Conservation (phyloP, 2,797 vertebrate genomes). For the Neostethus bicornis region DNA sequence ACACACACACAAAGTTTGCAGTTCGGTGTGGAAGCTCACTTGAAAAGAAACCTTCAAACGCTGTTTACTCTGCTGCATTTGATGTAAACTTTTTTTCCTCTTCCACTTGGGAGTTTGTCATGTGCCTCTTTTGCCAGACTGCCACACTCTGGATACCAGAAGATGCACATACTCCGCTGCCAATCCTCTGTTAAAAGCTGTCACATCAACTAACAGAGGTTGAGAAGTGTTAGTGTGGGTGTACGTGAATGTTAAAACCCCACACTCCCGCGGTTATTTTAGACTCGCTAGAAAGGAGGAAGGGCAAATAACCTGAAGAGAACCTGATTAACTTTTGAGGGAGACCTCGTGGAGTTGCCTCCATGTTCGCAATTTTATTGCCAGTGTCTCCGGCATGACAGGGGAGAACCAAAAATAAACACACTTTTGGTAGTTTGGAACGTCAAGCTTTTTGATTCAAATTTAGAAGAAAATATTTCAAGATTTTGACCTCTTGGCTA, state of each 20-base stretch:
- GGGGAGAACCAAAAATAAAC: background rate
- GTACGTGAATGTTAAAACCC: slow-evolving; percentile 28
- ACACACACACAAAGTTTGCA: slow-evolving; percentile 2
- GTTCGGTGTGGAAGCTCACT: slow-evolving; percentile 24
- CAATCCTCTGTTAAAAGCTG: slow-evolving; percentile 36
- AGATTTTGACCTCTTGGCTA: too few relatives aligned
- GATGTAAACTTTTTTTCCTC: slow-evolving; percentile 16
- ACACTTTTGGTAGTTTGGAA: too few relatives aligned
- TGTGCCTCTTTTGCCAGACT: slow-evolving; percentile 36
- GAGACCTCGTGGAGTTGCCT: slow-evolving; percentile 3
- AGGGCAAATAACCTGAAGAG: slow-evolving; percentile 9
- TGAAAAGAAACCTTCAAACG: slow-evolving; percentile 46
- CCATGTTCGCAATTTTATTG: slow-evolving; percentile 6
- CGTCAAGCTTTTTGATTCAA: background rate
- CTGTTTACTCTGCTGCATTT: slow-evolving; percentile 51
- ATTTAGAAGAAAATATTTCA: background rate
- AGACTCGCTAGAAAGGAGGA: slow-evolving; percentile 21
- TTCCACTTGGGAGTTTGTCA: slow-evolving; percentile 20
- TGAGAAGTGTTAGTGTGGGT: slow-evolving; percentile 28
- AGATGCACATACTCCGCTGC: slow-evolving; percentile 31
- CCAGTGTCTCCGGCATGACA: slow-evolving; percentile 5
- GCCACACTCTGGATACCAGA: slow-evolving; percentile 38
- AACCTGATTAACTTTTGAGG: slow-evolving; percentile 24
- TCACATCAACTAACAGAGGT: slow-evolving; percentile 42
- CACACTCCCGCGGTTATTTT: slow-evolving; percentile 24